Base-by-base conservation (phyloP, 2,888 invertebrate species). In the Orchesella flavescens region DNA sequence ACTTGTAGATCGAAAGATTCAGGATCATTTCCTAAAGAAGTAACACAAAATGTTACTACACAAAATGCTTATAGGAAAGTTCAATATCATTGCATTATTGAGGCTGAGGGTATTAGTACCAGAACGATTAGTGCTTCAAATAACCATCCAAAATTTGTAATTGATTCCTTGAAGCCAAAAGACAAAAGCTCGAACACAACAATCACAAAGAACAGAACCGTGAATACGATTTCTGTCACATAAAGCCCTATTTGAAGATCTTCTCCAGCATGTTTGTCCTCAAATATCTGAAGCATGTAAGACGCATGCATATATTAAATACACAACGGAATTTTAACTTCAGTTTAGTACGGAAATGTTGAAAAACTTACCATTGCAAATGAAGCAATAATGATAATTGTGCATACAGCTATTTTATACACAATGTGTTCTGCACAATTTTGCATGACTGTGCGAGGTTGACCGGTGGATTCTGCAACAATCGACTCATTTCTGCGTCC, bases 41-140 rank as follows among this genome's bases (percentile, higher is more conserved):
- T 46, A 75, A 44, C 34, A 9, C 9, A 17, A 44, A n/a, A n/a
- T n/a, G n/a, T n/a, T n/a, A n/a, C n/a, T n/a, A n/a, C n/a, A n/a
- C n/a, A n/a, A n/a, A n/a, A n/a, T n/a, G n/a, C n/a, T n/a, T n/a
- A n/a, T n/a, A n/a, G n/a, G n/a, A n/a, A n/a, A n/a, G n/a, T n/a
- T n/a, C n/a, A n/a, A n/a, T n/a, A n/a, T n/a, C n/a, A n/a, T n/a
- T n/a, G n/a, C n/a, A n/a, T n/a, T n/a, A n/a, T n/a, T n/a, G n/a
- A n/a, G n/a, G n/a, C n/a, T n/a, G n/a, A n/a, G n/a, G n/a, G n/a
- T n/a, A n/a, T n/a, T n/a, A n/a, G n/a, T 78, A 83, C 85, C 55
- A 81, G 23, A 53, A 85, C 85, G 55, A 85, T 68, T 15, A 77
- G 19, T n/a, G 76, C 63, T 49, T 85, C 85, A 61, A 85, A 85